Base-by-base conservation (phyloP, 1,140 invertebrate genomes). In the Drosophila tristis region DNA sequence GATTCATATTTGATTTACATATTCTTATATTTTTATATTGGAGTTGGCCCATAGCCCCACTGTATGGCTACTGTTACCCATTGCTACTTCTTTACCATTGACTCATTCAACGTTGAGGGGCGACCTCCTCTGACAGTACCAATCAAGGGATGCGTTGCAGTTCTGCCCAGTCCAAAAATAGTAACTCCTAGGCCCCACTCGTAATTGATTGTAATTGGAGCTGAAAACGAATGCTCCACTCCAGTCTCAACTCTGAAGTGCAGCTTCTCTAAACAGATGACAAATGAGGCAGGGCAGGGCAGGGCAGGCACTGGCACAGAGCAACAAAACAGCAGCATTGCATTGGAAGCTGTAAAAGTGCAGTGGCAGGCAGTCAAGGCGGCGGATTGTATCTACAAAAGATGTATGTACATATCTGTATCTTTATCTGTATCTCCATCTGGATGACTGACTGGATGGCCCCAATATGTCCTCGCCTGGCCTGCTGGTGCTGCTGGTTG, bases 201-300 rank as follows among this genome's bases (percentile, higher is more conserved):
- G 72, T 60, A 85, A 86, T 86, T 86, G 82, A 86, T 57, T 82
- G 66, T 75, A 86, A 86, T 87, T 86, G 84, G 44, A 82, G 54
- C 43, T 59, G 78, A 79, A n/a, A 55, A 25, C 35, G 60, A 57
- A 20, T 20, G 20, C 20, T 20, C 20, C 20, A 20, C 20, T 16
- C 16, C 16, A 16, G 50, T 55, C 70, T 44, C 13, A 54, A 35
- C 59, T 50, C 56, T 29, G 31, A 26, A 42, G 23, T 43, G 31
- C 31, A 35, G 31, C 20, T 29, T 77, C 80, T 76, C 76, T 64
- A 74, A 64, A 59, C 66, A 56, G 74, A 20, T 60, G 64, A 54
- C 43, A 53, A 56, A 11, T 74, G 77, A 70, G 20, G 20, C 20
- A 20, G 20, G 16, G 16, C 20, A 20, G 20, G 16, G 16, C 16